Percentiles rank a stretch among this genome's conserved stretches.
phyloP scores from a whole-genome alignment of 2,888 invertebrate species.

The Drosophila neotestacea region DNA sequence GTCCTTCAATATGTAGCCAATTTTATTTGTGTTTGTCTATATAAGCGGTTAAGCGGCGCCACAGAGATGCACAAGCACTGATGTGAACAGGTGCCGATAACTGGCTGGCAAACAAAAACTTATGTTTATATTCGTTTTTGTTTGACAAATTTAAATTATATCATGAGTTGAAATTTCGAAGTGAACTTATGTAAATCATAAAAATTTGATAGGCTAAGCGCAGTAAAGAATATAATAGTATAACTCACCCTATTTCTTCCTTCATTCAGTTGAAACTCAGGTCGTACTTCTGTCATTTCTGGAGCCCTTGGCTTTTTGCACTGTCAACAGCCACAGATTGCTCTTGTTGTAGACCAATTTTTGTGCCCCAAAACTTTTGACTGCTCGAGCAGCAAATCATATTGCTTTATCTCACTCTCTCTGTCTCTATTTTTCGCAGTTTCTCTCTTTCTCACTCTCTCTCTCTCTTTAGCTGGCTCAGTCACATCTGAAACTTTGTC shows the following conservation, averaged over 20 bases:
- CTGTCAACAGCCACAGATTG: slow-evolving; percentile 58
- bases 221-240: background rate
- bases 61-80: too few species aligned
- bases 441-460: background rate
- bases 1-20: too few species aligned
- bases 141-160: background rate
- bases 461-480: slow-evolving; percentile 13
- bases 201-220: background rate
- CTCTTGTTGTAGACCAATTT: slow-evolving; percentile 49
- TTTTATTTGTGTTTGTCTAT: too few species aligned
- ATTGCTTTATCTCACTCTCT: slow-evolving; percentile 49
- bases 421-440: background rate
- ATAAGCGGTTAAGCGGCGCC: too few species aligned
- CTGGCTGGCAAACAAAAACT: too few species aligned
- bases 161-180: background rate
- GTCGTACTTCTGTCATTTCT: slow-evolving; percentile 24
- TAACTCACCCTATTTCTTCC: background rate
- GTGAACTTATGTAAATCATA: background rate
- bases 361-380: slow-evolving; percentile 66
- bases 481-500: slow-evolving; percentile 79
- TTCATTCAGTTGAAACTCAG: slow-evolving; percentile 4
- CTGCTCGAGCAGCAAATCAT: slow-evolving; percentile 78
- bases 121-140: background rate
- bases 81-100: too few species aligned
- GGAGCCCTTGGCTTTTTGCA: slow-evolving; percentile 31